phyloP scores from a whole-genome alignment of 1,140 invertebrate species.

The Leptinotarsa undecemlineata region DNA sequence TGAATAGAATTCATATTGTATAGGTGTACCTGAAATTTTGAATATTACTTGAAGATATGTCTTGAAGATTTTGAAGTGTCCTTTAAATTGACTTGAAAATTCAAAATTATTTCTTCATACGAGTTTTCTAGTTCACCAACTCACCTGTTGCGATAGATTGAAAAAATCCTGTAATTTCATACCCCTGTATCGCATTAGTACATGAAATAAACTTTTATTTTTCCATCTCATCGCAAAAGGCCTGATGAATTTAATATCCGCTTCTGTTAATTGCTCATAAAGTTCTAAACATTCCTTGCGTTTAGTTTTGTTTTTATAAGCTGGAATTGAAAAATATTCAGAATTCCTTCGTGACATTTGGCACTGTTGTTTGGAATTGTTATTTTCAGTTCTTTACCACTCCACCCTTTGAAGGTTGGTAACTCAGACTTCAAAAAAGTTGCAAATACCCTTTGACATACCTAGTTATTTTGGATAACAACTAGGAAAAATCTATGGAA shows the following conservation, averaged over 20 bases:
- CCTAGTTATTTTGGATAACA: too few species aligned
- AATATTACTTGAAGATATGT: slow-evolving; percentile 12
- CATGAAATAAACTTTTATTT: slow-evolving; percentile 78
- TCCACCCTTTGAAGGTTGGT: too few species aligned
- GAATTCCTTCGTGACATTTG: too few species aligned
- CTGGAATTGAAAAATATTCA: slow-evolving; percentile 23
- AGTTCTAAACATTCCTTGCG: slow-evolving; percentile 21
- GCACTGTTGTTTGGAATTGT: too few species aligned
- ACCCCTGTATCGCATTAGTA: slow-evolving; percentile 78
- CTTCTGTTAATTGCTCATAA: slow-evolving; percentile 67
- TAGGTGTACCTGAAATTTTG: slow-evolving; percentile 71
- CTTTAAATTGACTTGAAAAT: too few species aligned
- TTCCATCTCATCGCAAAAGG: slow-evolving; percentile 78
- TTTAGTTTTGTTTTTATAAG: slow-evolving; percentile 44
- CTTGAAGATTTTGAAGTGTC: background rate
- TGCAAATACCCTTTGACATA: too few species aligned
- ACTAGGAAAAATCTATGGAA: too few species aligned
- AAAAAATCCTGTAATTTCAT: slow-evolving; percentile 78
- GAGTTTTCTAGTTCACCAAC: background rate
- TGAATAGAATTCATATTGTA: slow-evolving; percentile 76
- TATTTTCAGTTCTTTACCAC: too few species aligned
- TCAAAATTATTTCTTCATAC: too few species aligned
- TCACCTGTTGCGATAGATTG: slow-evolving; percentile 81
- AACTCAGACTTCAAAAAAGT: too few species aligned
- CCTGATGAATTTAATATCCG: slow-evolving; percentile 72